phyloP scores from a whole-genome alignment of 1,140 invertebrate genomes.

The Trypoxylus dichotomus region DNA sequence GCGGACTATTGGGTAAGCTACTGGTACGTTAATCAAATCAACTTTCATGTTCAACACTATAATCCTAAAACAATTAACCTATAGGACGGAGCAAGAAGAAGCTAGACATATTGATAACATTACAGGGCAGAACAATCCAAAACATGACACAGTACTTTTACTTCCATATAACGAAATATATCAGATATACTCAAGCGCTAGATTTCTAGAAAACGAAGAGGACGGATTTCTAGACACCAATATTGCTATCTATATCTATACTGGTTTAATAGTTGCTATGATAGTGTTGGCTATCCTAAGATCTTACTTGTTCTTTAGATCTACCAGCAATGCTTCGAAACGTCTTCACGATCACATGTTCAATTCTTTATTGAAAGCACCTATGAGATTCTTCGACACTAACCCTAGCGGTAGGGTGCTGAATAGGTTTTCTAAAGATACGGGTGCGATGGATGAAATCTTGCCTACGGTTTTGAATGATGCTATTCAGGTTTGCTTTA shows the following conservation, averaged over 20 bases:
- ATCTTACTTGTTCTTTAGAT: slow-evolving; percentile 58
- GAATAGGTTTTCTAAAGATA: slow-evolving; percentile 79
- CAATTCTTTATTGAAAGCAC: not conserved
- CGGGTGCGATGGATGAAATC: slow-evolving; percentile 79
- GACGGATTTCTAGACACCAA: not conserved
- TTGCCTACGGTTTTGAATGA: slow-evolving; percentile 65
- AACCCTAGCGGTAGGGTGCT: slow-evolving; percentile 47
- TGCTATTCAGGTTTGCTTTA: slow-evolving; percentile 65
- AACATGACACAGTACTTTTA: too few species aligned
- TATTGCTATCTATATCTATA: slow-evolving; percentile 24
- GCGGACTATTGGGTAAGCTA: slow-evolving; percentile 79
- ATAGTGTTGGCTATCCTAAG: slow-evolving; percentile 52
- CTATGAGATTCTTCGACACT: slow-evolving; percentile 30
- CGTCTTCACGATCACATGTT: slow-evolving; percentile 65
- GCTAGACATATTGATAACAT: not conserved
- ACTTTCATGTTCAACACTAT: not conserved
- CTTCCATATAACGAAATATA: too few species aligned
- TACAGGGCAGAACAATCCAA: not conserved
- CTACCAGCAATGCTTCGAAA: slow-evolving; percentile 63
- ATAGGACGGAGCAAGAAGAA: slow-evolving; percentile 9
- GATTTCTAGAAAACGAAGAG: not conserved
- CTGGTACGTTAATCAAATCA: slow-evolving; percentile 60
- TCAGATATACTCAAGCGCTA: not conserved
- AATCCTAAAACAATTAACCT: not conserved
- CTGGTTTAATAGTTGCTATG: not conserved